Conservation (phyloP, 2,113 vertebrate genomes). For the Ciconia maguari region DNA sequence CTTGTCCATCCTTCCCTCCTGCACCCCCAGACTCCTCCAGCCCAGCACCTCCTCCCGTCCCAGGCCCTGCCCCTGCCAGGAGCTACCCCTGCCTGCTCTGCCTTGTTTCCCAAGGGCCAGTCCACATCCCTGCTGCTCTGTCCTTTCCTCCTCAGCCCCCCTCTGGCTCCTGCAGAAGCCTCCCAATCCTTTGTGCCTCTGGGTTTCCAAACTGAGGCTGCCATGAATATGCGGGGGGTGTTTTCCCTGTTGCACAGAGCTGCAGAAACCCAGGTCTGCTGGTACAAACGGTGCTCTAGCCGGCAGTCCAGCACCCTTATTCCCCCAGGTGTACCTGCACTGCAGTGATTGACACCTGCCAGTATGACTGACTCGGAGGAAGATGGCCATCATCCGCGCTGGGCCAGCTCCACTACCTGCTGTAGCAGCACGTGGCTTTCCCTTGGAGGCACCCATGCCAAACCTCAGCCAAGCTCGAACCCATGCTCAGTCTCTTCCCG, state of each 20-base stretch:
- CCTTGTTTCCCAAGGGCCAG: not conserved
- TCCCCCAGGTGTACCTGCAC: not conserved
- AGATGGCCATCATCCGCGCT: not conserved
- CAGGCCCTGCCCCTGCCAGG: not conserved
- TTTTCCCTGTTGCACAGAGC: not conserved
- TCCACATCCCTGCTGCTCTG: not conserved
- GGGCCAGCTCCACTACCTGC: not conserved
- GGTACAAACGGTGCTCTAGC: not conserved
- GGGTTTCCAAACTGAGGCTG: not conserved
- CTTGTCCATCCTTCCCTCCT: not conserved
- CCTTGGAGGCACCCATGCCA: not conserved
- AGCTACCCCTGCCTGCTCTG: not conserved
- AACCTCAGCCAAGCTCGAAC: not conserved
- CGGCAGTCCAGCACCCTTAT: not conserved
- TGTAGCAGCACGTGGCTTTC: not conserved
- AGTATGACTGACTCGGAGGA: not conserved
- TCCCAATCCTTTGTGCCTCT: not conserved
- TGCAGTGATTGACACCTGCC: not conserved
- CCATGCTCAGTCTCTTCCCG: not conserved
- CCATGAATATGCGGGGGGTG: not conserved
- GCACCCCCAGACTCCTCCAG: not conserved
- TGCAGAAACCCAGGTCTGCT: not conserved
- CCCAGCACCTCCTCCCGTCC: not conserved
- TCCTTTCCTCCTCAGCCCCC: not conserved
- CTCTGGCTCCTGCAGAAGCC: not conserved